Evolutionary conservation across 2,888 invertebrate species (phyloP).

Genomic region (Archaeoteleia sp.): DNA sequence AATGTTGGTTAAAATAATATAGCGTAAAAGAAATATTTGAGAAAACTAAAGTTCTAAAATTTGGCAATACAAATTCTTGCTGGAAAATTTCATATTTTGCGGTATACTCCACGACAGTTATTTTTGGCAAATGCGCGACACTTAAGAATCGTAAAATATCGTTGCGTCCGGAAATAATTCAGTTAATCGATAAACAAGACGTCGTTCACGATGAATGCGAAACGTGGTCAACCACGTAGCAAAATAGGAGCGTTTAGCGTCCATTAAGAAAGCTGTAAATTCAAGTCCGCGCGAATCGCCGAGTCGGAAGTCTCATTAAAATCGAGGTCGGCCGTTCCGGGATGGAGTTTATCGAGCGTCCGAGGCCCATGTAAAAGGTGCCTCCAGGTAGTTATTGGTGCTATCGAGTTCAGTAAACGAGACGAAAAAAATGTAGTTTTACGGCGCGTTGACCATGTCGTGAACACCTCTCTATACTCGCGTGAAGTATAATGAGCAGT

Average conservation of each 20-base stretch:
- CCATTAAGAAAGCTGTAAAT: conserved; percentile 49
- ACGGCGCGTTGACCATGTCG: conserved; percentile 30
- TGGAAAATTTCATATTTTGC: too few relatives aligned
- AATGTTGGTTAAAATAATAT: too few relatives aligned
- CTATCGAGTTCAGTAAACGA: conserved; percentile 14
- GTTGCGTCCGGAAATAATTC: conserved; percentile 1
- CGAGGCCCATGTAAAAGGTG: conserved; percentile 35
- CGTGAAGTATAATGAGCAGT: conserved; percentile 27
- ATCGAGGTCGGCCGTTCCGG: conserved; percentile 45
- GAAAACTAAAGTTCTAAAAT: too few relatives aligned
- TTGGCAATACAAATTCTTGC: too few relatives aligned
- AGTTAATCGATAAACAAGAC: conserved; percentile 36
- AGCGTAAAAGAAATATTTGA: too few relatives aligned
- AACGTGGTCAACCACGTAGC: conserved; percentile 32
- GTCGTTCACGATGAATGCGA: conserved; percentile 32
- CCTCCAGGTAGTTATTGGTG: conserved; percentile 32
- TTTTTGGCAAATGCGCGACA: background rate
- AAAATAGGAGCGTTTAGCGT: conserved; percentile 45
- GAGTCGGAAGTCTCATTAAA: conserved; percentile 49
- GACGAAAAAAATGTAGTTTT: conserved; percentile 20
- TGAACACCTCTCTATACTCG: conserved; percentile 20
- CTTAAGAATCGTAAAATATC: background rate
- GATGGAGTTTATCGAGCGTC: conserved; percentile 34
- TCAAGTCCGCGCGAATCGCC: conserved; percentile 39
- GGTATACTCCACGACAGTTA: too few relatives aligned